Conservation (phyloP, 2,797 vertebrate species). For the Enteromius argenteus region DNA sequence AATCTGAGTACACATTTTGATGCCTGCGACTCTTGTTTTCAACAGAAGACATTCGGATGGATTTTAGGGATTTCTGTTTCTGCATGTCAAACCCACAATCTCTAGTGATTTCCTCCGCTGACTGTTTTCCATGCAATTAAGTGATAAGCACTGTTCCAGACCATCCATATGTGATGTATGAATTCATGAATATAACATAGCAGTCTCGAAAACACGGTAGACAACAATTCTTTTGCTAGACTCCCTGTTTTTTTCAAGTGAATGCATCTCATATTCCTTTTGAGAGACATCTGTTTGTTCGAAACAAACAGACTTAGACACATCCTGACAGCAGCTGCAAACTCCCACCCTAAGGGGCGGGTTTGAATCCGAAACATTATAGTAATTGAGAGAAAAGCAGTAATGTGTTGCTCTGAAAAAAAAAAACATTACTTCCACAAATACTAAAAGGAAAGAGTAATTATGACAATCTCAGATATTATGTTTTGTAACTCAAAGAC, state of each 20-base stretch:
- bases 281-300: conserved; percentile 62
- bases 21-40: conserved; percentile 55
- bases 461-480: background rate
- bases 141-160: conserved; percentile 73
- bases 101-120: conserved; percentile 68
- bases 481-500: background rate
- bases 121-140: conserved; percentile 77
- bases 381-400: conserved; percentile 45
- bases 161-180: conserved; percentile 64
- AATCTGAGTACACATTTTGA: conserved; percentile 49
- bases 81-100: conserved; percentile 61
- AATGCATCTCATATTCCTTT: conserved; percentile 59
- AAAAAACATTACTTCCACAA: background rate
- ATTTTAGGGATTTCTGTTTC: conserved; percentile 61
- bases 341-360: conserved; percentile 25
- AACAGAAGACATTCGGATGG: conserved; percentile 42
- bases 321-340: conserved; percentile 33
- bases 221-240: conserved; percentile 55
- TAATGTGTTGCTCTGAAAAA: conserved; percentile 29
- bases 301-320: conserved; percentile 53
- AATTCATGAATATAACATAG: conserved; percentile 63
- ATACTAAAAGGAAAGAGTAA: background rate
- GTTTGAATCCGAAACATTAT: conserved; percentile 40
- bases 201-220: conserved; percentile 55
- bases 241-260: conserved; percentile 59